phyloP scores from a whole-genome alignment of 2,888 invertebrate genomes.

The Odontomyia ornata region DNA sequence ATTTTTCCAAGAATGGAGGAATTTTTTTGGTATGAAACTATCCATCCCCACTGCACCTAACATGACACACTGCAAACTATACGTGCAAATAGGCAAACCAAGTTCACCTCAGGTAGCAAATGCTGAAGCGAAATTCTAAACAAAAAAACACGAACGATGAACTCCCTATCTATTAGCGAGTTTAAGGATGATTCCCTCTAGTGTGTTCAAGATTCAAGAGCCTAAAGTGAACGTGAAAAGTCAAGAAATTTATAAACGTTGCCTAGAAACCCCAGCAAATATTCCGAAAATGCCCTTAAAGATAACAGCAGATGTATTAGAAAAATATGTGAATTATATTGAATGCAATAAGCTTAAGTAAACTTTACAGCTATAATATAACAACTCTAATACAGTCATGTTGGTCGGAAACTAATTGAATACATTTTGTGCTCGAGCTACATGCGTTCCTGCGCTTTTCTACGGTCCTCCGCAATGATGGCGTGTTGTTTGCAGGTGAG shows the following conservation, averaged over 20 bases:
- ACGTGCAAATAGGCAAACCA: constrained; percentile 60
- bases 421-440: neutral
- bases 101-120: constrained; percentile 48
- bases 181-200: constrained; percentile 59
- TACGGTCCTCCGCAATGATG: constrained; percentile 74
- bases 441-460: constrained; percentile 71
- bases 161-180: constrained; percentile 57
- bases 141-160: constrained; percentile 57
- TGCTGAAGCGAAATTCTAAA: constrained; percentile 53
- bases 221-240: constrained; percentile 59
- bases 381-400: no score
- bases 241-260: constrained; percentile 59
- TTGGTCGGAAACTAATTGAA: neutral
- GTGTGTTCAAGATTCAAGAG: constrained; percentile 56
- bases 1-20: constrained; percentile 60
- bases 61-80: constrained; percentile 61
- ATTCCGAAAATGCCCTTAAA: constrained; percentile 45
- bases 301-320: constrained; percentile 46
- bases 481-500: constrained; percentile 73
- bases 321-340: constrained; percentile 45
- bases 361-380: no score
- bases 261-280: constrained; percentile 56
- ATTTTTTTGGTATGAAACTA: constrained; percentile 61
- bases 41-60: constrained; percentile 57
- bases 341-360: constrained; percentile 27